Base-by-base conservation (phyloP, 2,113 vertebrate species). In the Columba janthina region DNA sequence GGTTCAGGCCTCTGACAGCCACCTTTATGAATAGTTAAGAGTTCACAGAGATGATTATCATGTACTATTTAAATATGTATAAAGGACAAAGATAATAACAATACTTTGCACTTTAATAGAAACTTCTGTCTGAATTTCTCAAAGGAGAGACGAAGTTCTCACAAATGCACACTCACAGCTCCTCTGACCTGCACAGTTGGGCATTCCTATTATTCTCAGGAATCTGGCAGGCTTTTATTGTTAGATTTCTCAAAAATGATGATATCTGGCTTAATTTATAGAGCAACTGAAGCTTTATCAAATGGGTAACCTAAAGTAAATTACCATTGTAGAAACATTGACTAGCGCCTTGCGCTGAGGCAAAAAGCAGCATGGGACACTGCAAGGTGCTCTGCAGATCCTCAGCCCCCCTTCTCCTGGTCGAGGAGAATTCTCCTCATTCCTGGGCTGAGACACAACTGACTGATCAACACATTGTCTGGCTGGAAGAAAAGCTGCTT, bases 1-100 rank as follows among this genome's bases (percentile, higher is more conserved):
- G 82, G 94, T 96, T 97, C 96, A 96, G 40, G 40, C 40, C 40
- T 40, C 40, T 40, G 40, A 40, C 40, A 40, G 94, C 77, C 93
- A 97, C 94, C 97, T 97, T 97, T 97, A 97, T 97, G 96, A 97
- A 97, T 97, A 97, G 95, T 96, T 96, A 97, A 97, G 97, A 93
- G 89, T 97, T 97, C 96, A 97, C 88, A 97, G 96, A 97, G 97
- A 96, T 97, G 96, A 96, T 97, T 96, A 97, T 94, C 93, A 94
- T 97, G 97, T 97, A 97, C 96, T 97, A 97, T 97, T 97, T 97
- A 97, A 97, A 97, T 96, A 97, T 97, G 97, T 90, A 97, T 97
- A 97, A 97, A 97, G 96, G 97, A 97, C 96, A 96, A 94, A 96
- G 96, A 96, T 96, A 97, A 97, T 97, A 96, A 97, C 96, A 97